A percentile compares a stretch with the other conserved stretches of the same genome.
Conservation (phyloP, 1,140 invertebrate species). For the Chelonus insularis region DNA sequence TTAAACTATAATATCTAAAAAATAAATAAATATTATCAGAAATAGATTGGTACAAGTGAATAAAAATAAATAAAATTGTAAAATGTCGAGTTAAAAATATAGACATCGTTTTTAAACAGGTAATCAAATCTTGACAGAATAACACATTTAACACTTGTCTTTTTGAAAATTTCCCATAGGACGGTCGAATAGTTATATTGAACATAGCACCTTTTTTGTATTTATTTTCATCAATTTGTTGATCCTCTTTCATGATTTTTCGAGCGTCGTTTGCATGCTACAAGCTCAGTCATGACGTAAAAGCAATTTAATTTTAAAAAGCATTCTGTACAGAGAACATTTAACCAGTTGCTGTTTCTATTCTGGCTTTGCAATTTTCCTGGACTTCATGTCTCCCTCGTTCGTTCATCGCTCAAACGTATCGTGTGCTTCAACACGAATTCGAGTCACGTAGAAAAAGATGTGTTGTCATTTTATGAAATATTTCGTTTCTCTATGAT, state of each 20-base stretch:
- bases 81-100: too few relatives aligned
- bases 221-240: background rate
- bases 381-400: background rate
- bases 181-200: too few relatives aligned
- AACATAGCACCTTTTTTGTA: background rate
- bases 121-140: too few relatives aligned
- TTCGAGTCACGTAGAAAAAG: background rate
- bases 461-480: constrained; percentile 16
- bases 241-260: background rate
- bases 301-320: constrained; percentile 20
- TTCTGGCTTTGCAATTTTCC: constrained; percentile 26
- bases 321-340: constrained; percentile 16
- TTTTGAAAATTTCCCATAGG: too few relatives aligned
- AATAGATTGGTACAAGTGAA: too few relatives aligned
- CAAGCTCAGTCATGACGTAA: constrained; percentile 10
- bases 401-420: background rate
- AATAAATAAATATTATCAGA: too few relatives aligned
- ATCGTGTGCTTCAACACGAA: background rate
- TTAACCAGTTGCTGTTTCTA: constrained; percentile 25
- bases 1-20: too few relatives aligned
- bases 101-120: too few relatives aligned
- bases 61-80: too few relatives aligned
- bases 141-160: too few relatives aligned
- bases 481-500: constrained; percentile 22
- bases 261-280: background rate